These are phyloP conservation scores for Ochlodes sylvanus DNA, from an alignment of 2,888 invertebrate genomes.

Conservation along the genomic window DNA sequence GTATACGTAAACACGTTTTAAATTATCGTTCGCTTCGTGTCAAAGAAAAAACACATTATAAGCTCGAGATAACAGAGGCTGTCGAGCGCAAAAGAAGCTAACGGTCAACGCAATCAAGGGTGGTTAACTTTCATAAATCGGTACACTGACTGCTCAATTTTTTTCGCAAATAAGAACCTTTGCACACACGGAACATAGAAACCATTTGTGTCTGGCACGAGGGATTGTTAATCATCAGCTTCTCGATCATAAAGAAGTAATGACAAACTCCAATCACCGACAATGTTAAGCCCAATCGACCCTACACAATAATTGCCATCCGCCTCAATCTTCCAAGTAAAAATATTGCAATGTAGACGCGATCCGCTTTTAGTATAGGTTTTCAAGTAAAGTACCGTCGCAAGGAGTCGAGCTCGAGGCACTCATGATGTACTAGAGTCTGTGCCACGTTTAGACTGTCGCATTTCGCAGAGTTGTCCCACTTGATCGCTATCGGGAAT, in stretches of 20 bases:
- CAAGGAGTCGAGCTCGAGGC: constrained; percentile 31
- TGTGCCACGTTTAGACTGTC: constrained; percentile 28
- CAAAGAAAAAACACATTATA: constrained; percentile 60
- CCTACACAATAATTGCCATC: constrained; percentile 21
- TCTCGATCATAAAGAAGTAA: constrained; percentile 18
- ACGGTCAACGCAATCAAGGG: constrained; percentile 23
- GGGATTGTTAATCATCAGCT: constrained; percentile 9
- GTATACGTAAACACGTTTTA: constrained; percentile 65
- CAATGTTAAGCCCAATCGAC: constrained; percentile 20
- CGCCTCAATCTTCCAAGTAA: constrained; percentile 22
- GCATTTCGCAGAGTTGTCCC: constrained; percentile 11
- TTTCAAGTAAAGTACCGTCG: constrained; percentile 33
- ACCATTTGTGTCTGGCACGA: background rate
- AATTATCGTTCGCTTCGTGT: constrained; percentile 62
- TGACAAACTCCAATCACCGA: constrained; percentile 15
- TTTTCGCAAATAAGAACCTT: constrained; percentile 20
- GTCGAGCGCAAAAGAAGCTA: constrained; percentile 42
- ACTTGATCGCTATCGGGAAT: constrained; percentile 17
- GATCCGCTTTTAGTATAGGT: constrained; percentile 23
- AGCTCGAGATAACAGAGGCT: constrained; percentile 54
- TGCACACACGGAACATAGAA: constrained; percentile 12
- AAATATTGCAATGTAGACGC: constrained; percentile 40
- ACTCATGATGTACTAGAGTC: constrained; percentile 25
- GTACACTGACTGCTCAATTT: constrained; percentile 9
- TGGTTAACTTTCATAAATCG: constrained; percentile 25